phyloP scores from a whole-genome alignment of 2,113 vertebrate genomes.

The Eonycteris spelaea region DNA sequence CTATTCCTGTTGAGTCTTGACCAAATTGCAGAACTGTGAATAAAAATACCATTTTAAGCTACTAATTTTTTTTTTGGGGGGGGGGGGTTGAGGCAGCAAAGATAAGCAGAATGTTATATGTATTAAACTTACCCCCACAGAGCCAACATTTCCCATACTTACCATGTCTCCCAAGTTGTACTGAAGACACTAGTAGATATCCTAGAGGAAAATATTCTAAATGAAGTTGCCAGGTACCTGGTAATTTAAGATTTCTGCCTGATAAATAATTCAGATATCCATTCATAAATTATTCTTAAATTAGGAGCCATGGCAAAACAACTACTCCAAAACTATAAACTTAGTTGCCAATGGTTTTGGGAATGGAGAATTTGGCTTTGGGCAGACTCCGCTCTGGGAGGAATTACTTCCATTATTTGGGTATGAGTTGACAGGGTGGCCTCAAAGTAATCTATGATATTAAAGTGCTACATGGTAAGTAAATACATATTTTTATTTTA shows the following conservation, averaged over 20 bases:
- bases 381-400: not conserved
- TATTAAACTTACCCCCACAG: not conserved
- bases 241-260: not conserved
- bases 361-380: not conserved
- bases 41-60: not conserved
- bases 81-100: not conserved
- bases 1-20: not conserved
- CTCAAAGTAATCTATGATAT: not conserved
- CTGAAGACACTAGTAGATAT: not conserved
- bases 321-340: not conserved
- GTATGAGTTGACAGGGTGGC: not conserved
- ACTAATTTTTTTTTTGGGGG: not conserved
- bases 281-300: not conserved
- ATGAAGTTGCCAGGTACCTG: not conserved
- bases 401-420: not conserved
- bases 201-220: not conserved
- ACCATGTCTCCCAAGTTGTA: not conserved
- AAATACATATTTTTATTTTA: not conserved
- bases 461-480: not conserved
- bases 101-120: not conserved
- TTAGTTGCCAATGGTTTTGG: not conserved
- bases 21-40: not conserved
- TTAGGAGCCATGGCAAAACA: not conserved
- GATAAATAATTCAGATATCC: not conserved
- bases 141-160: not conserved